Base-by-base conservation (phyloP, 2,888 invertebrate species). In the Plusia festucae region DNA sequence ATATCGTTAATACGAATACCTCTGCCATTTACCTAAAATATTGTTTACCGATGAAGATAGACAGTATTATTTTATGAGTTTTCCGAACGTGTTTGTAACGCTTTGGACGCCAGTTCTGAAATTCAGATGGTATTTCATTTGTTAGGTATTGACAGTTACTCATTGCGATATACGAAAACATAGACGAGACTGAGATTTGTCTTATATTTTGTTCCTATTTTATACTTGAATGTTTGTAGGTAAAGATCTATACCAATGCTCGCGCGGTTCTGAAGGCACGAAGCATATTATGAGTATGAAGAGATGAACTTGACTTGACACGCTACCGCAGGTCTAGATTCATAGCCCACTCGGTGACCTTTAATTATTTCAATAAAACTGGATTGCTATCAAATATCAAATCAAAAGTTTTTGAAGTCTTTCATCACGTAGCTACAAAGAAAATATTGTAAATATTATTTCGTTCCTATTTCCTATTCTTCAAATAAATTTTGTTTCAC, bases 1-100 rank as follows among this genome's bases (percentile, higher is more conserved):
- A 68, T 70, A 71, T 75, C 76, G 74, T 77, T 78, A 72, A 66
- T 76, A 76, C 59, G 71, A 78, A 77, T 74, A 76, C 63, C 61
- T 79, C 56, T 55, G 53, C 40, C 63, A 58, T 78, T 67, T 66
- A 65, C 67, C 60, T 68, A 66, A 80, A 69, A 79, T 69, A 76
- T 78, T 70, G 65, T 73, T 77, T 77, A 67, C 53, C 67, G 69
- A 78, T 68, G 64, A 78, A 73, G 62, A 63, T 51, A 68, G 61
- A 70, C 54, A 62, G 57, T 61, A 65, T 60, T 61, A 65, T 71
- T 67, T 68, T 68, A 70, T 68, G 53, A 49, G 52, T 63, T 57
- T 46, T 68, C 24, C 8, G 60, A 57, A 20, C 13, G 55, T 63
- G 44, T 70, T 68, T 74, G 53, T 71, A 44, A 70, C 46, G n/a